These are phyloP conservation scores for Pegea sp. DNA, from an alignment of 23 tunicate species.

Conservation along the genomic window DNA sequence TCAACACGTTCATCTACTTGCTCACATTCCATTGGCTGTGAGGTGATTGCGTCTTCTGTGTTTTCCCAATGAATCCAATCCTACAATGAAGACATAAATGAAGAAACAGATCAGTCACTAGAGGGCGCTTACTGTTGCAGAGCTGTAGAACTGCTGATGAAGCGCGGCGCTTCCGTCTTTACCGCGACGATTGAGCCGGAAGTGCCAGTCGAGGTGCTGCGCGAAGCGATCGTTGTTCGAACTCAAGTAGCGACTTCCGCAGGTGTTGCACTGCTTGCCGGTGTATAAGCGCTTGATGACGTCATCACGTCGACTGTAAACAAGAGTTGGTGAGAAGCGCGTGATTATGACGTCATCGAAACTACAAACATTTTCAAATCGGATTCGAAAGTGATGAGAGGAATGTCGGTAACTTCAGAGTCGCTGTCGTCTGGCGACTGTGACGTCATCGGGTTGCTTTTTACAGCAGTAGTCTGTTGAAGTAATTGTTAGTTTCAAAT, in stretches of 20 bases:
- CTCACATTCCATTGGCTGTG: conserved; percentile 5
- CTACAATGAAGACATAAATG: conserved; percentile 5
- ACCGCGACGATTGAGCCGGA: conserved; percentile 45
- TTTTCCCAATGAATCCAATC: conserved; percentile 85
- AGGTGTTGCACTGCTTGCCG: conserved; percentile 85
- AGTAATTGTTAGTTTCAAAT: background rate
- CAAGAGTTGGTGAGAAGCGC: background rate
- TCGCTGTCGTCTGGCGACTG: conserved; percentile 1
- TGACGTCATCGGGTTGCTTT: background rate
- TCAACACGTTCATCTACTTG: conserved; percentile 5
- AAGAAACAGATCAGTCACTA: background rate
- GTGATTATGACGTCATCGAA: background rate
- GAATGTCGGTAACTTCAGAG: conserved; percentile 26
- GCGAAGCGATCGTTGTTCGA: conserved; percentile 68
- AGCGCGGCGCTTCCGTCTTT: conserved; percentile 43
- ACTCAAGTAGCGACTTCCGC: conserved; percentile 72
- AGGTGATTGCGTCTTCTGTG: conserved; percentile 32
- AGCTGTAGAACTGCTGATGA: conserved; percentile 35
- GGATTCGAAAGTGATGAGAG: conserved; percentile 16
- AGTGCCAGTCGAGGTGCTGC: conserved; percentile 93
- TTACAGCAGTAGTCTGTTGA: background rate
- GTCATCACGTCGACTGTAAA: conserved; percentile 53
- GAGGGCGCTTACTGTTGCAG: conserved; percentile 47
- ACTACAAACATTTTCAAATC: conserved; percentile 52
- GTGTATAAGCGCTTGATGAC: conserved; percentile 54